Evolutionary conservation across 2,888 invertebrate species (phyloP).

Genomic region (Girardia tigrina): DNA sequence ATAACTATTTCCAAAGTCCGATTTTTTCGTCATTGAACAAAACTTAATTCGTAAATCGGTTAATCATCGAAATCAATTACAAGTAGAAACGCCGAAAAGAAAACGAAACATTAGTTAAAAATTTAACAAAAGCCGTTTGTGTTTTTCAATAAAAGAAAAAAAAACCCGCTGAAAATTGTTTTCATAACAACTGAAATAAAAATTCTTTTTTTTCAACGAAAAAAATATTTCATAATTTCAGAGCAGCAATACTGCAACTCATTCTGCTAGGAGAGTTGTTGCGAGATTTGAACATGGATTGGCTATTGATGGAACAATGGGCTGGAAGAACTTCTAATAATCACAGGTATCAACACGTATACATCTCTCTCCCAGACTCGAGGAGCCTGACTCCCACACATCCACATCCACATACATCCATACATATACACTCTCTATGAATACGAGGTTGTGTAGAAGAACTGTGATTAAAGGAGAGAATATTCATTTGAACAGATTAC

Average conservation of each 20-base stretch:
- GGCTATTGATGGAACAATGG: slow-evolving; percentile 8
- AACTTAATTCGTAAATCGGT: not conserved
- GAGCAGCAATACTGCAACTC: not conserved
- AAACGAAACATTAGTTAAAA: too few species aligned
- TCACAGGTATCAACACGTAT: slow-evolving; percentile 18
- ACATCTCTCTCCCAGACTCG: not conserved
- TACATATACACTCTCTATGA: not conserved
- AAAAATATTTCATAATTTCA: not conserved
- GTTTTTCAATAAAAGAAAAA: not conserved
- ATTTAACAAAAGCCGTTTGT: too few species aligned
- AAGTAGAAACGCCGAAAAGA: too few species aligned
- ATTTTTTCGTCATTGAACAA: not conserved
- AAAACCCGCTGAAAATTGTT: too few species aligned
- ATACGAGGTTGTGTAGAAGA: not conserved
- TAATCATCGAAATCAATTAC: too few species aligned
- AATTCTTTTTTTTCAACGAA: not conserved
- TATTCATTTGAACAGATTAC: not conserved
- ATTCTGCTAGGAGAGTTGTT: not conserved
- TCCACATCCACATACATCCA: not conserved
- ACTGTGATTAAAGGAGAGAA: slow-evolving; percentile 7
- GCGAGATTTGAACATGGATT: not conserved
- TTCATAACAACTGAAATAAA: too few species aligned
- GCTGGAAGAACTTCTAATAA: not conserved
- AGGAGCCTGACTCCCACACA: too few species aligned
- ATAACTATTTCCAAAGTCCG: not conserved